Conservation (phyloP, 2,888 invertebrate genomes). For the Chorisops tibialis region DNA sequence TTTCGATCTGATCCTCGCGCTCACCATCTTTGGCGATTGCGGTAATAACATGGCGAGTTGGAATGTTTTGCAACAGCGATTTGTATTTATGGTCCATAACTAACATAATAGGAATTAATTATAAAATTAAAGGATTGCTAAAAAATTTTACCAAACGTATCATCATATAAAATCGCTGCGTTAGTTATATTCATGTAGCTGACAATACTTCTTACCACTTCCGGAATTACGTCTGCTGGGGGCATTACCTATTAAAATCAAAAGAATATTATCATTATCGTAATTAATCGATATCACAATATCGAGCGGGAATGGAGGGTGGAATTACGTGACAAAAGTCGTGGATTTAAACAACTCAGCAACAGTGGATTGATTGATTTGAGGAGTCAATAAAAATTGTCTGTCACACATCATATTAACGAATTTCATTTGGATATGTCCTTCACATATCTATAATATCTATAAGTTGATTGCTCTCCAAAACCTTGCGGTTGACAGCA, state of each 20-base stretch:
- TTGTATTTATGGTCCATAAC: slow-evolving; percentile 94
- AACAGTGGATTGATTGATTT: too few relatives aligned
- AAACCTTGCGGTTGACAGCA: too few relatives aligned
- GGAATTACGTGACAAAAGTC: too few relatives aligned
- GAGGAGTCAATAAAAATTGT: too few relatives aligned
- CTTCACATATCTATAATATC: too few relatives aligned
- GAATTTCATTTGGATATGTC: too few relatives aligned
- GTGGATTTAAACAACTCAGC: too few relatives aligned
- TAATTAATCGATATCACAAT: too few relatives aligned
- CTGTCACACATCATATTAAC: too few relatives aligned
- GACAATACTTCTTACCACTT: slow-evolving; percentile 77
- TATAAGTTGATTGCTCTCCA: too few relatives aligned
- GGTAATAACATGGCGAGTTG: slow-evolving; percentile 84
- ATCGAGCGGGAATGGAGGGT: too few relatives aligned
- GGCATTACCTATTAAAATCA: slow-evolving; percentile 53
- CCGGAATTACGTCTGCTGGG: slow-evolving; percentile 80
- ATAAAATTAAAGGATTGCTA: background rate
- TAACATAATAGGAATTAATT: slow-evolving; percentile 44
- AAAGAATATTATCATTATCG: too few relatives aligned
- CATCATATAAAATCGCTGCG: slow-evolving; percentile 88
- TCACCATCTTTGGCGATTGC: slow-evolving; percentile 58
- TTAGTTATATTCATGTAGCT: slow-evolving; percentile 82
- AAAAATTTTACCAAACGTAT: slow-evolving; percentile 67
- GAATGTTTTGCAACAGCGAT: slow-evolving; percentile 82
- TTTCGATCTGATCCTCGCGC: slow-evolving; percentile 64